These are phyloP conservation scores for Drosophila acutilabella DNA, from an alignment of 2,888 invertebrate species.

Conservation along the genomic window DNA sequence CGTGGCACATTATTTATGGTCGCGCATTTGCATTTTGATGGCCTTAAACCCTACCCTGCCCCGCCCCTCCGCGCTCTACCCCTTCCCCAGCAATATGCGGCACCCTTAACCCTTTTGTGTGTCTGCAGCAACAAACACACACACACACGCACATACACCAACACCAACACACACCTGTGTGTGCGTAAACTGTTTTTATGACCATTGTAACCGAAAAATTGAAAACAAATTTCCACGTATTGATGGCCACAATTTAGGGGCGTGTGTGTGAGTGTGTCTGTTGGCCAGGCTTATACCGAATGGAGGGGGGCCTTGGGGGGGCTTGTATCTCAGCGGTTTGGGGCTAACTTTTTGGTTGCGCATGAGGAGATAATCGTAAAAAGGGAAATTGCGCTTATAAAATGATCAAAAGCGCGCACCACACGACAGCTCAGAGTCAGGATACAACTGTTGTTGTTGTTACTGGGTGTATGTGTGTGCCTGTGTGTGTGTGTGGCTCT, in stretches of 20 bases:
- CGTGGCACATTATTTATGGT: conserved; percentile 73
- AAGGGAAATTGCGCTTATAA: conserved; percentile 71
- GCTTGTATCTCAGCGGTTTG: conserved; percentile 9
- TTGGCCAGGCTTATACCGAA: neutral
- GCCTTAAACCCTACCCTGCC: conserved; percentile 38
- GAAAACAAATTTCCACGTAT: conserved; percentile 77
- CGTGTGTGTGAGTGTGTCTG: neutral
- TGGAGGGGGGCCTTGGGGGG: neutral
- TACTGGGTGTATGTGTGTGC: neutral
- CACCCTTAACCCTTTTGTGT: conserved; percentile 54
- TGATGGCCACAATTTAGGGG: conserved; percentile 47
- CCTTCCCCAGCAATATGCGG: neutral
- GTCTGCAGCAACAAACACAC: conserved; percentile 9
- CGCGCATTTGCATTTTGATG: conserved; percentile 81
- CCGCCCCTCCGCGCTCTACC: neutral
- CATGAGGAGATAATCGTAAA: conserved; percentile 74
- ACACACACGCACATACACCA: conserved; percentile 29
- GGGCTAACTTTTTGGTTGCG: conserved; percentile 52
- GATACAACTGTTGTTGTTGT: conserved; percentile 13
- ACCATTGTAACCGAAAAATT: conserved; percentile 74
- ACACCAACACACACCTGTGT: conserved; percentile 33
- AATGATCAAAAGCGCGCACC: conserved; percentile 66
- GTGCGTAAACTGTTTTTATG: conserved; percentile 63
- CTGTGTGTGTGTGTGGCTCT: conserved; percentile 19
- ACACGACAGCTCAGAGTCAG: conserved; percentile 37